phyloP scores from a whole-genome alignment of 1,140 invertebrate genomes.

The Bradysia coprophila region DNA sequence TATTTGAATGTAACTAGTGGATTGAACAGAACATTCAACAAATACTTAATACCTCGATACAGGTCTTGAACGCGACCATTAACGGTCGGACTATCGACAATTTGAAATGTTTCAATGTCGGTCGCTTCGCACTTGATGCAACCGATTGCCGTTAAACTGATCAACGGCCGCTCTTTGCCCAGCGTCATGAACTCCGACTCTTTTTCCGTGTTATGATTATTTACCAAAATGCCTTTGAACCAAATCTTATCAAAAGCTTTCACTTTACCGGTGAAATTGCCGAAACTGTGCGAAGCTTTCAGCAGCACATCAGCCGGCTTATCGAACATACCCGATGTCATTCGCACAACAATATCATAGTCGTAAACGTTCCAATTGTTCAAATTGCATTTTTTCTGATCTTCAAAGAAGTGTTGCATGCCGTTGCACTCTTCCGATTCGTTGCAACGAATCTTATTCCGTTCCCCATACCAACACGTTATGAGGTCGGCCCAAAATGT shows the following conservation, averaged over 20 bases:
- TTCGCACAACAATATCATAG: constrained; percentile 46
- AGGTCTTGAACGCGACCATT: constrained; percentile 34
- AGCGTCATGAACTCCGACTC: constrained; percentile 26
- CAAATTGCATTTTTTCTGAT: constrained; percentile 43
- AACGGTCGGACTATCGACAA: constrained; percentile 23
- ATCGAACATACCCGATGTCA: constrained; percentile 44
- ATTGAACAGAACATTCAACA: constrained; percentile 56
- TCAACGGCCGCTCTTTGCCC: constrained; percentile 31
- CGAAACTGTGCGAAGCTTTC: constrained; percentile 38
- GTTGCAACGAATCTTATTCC: constrained; percentile 31
- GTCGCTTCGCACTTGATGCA: constrained; percentile 43
- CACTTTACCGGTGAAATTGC: constrained; percentile 47
- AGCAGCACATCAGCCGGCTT: constrained; percentile 38
- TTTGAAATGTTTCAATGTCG: constrained; percentile 29
- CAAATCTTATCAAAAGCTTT: constrained; percentile 47
- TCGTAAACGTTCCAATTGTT: constrained; percentile 46
- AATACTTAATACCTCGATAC: constrained; percentile 43
- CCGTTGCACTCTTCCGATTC: constrained; percentile 23
- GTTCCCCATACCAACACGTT: constrained; percentile 48
- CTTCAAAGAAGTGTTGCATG: constrained; percentile 30
- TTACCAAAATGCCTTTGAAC: constrained; percentile 38
- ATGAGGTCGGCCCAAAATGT: constrained; percentile 31
- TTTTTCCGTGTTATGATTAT: constrained; percentile 8
- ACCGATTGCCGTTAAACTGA: constrained; percentile 40
- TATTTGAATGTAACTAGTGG: constrained; percentile 55